Evolutionary conservation across 2,888 invertebrate genomes (phyloP), one percentile per base, ranked within the genome.

Genomic region (Troides oblongomaculatus): DNA sequence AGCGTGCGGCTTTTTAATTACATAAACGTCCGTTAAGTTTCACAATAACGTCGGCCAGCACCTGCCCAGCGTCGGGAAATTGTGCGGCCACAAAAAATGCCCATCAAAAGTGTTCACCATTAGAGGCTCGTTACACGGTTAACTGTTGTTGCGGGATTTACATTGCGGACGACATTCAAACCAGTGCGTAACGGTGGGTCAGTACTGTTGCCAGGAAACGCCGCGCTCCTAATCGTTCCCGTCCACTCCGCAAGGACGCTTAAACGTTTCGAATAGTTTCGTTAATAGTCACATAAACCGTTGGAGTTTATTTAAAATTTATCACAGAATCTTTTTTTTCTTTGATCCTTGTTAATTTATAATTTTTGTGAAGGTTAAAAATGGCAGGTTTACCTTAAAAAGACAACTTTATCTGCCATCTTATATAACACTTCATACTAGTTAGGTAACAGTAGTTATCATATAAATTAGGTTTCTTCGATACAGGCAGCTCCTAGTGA

Each of bases 91-190:
- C 5, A 67, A 67, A 67, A 66, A 61, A 21, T 17, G 21, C 23
- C 12, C 50, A 46, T 60, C 61, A 50, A 36, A 43, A 21, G 56
- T 46, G n/a, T 57, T n/a, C 46, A 23, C 56, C 46, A 57, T 66
- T 62, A 62, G 62, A 25, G 30, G 62, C 62, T 63, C 62, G 62
- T 63, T 53, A n/a, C 50, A 21, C n/a, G 17, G 25, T 46, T 67
- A 67, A 68, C 50, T 59, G 53, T 64, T 64, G 30, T 18, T 57
- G 43, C 17, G 18, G 62, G 57, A 68, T 68, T 68, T 63, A 68
- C 62, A 67, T 63, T 36, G 59, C 64, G 23, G 39, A 39, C 63
- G 50, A 17, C 64, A 63, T 63, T 68, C 50, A 63, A 46, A 59
- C 53, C 53, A 39, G 59, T 3, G 62, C 8, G 46, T 68, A 68